Evolutionary conservation across 2,888 invertebrate species (phyloP).

Genomic region (Chymomyza fuscimana): DNA sequence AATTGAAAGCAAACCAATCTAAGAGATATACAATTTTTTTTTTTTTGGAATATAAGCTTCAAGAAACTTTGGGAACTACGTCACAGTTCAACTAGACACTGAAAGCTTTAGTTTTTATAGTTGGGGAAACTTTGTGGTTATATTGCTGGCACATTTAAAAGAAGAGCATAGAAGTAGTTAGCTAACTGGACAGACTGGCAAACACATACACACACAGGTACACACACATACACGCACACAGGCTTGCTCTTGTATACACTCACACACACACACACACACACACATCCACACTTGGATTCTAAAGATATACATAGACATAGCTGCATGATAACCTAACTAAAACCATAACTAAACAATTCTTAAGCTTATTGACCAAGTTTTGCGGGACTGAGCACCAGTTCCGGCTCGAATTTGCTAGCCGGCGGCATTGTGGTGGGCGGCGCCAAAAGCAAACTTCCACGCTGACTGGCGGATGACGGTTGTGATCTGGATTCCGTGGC

Average conservation of each 20-base stretch:
- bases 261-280: slow-evolving; percentile 24
- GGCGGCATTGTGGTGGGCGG: slow-evolving; percentile 27
- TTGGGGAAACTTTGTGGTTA: slow-evolving; percentile 26
- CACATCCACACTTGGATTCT: slow-evolving; percentile 10
- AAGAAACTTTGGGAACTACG: not conserved
- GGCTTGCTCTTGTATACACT: slow-evolving; percentile 21
- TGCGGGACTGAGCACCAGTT: slow-evolving; percentile 79
- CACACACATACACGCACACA: slow-evolving; percentile 38
- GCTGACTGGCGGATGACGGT: slow-evolving; percentile 59
- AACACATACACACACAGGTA: slow-evolving; percentile 13
- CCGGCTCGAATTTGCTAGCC: slow-evolving; percentile 76
- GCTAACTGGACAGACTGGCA: slow-evolving; percentile 16
- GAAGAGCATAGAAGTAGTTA: slow-evolving; percentile 24
- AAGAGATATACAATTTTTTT: not conserved
- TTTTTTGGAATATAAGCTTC: not conserved
- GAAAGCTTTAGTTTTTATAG: slow-evolving; percentile 41
- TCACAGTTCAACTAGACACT: slow-evolving; percentile 37
- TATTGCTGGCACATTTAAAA: slow-evolving; percentile 60
- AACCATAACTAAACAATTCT: slow-evolving; percentile 45
- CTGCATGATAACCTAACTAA: slow-evolving; percentile 61
- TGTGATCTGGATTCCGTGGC: slow-evolving; percentile 50
- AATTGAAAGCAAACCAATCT: not conserved
- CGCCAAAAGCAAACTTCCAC: slow-evolving; percentile 51
- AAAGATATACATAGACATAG: slow-evolving; percentile 35
- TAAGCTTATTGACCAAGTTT: slow-evolving; percentile 78